Evolutionary conservation across 2,888 invertebrate species (phyloP).

Genomic region (Horisme vitalbata): DNA sequence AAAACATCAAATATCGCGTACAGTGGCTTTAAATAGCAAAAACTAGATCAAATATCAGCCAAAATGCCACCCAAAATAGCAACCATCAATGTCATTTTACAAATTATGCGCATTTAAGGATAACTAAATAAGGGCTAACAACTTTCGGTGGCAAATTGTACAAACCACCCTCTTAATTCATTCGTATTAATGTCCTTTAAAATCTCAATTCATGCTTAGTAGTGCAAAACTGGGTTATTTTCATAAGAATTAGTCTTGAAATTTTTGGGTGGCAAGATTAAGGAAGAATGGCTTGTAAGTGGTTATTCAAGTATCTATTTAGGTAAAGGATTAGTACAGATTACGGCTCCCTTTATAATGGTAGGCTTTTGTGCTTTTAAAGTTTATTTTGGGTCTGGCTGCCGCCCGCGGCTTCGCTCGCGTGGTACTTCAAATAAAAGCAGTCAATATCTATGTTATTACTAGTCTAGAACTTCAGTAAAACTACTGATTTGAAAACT

Average conservation of each 20-base stretch:
- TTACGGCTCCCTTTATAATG: slow-evolving; percentile 47
- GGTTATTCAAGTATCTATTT: slow-evolving; percentile 61
- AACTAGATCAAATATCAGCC: slow-evolving; percentile 22
- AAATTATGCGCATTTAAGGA: too few species aligned
- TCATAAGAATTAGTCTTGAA: slow-evolving; percentile 32
- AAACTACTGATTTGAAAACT: too few species aligned
- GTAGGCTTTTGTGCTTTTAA: too few species aligned
- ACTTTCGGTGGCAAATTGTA: too few species aligned
- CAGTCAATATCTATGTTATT: too few species aligned
- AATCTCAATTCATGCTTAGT: slow-evolving; percentile 34
- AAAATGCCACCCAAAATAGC: slow-evolving; percentile 41
- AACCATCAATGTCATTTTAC: slow-evolving; percentile 28
- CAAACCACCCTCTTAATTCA: too few species aligned
- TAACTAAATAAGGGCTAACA: too few species aligned
- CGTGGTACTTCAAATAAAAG: too few species aligned
- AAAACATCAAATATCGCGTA: slow-evolving; percentile 37
- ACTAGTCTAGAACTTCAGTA: too few species aligned
- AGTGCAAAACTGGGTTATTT: slow-evolving; percentile 50
- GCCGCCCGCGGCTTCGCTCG: too few species aligned
- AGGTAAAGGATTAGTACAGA: slow-evolving; percentile 65
- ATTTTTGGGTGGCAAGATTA: slow-evolving; percentile 61
- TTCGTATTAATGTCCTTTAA: slow-evolving; percentile 30
- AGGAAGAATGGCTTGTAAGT: slow-evolving; percentile 47
- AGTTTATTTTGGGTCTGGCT: too few species aligned
- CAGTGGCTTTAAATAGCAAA: slow-evolving; percentile 10